Conservation (phyloP, 2,797 vertebrate genomes). For the Schizothorax lantsangensis region DNA sequence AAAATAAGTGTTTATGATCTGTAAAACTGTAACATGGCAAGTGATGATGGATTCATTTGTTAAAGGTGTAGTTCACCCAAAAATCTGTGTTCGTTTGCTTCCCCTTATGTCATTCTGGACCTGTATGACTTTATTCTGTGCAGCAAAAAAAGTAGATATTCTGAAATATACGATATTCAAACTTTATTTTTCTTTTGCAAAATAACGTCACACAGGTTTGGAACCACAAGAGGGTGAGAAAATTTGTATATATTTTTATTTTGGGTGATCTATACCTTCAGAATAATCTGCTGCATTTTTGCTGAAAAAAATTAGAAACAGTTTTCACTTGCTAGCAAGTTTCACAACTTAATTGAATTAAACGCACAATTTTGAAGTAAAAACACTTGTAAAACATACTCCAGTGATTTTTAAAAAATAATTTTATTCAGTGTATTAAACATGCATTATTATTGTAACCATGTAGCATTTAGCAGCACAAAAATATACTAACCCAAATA, state of each 20-base stretch:
- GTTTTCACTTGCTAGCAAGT: no score
- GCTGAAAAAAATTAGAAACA: not conserved
- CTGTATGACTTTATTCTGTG: not conserved
- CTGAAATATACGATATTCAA: not conserved
- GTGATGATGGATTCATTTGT: not conserved
- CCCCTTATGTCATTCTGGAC: not conserved
- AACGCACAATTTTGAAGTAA: not conserved
- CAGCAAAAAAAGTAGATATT: not conserved
- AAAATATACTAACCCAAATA: constrained; percentile 12
- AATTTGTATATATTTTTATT: not conserved
- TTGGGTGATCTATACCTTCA: not conserved
- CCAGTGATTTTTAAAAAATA: not conserved
- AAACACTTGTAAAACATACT: not conserved
- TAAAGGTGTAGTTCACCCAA: not conserved
- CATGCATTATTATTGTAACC: not conserved
- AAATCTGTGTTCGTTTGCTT: not conserved
- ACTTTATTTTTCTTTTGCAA: not conserved
- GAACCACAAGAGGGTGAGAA: not conserved
- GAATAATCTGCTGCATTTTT: not conserved
- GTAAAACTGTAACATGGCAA: not conserved
- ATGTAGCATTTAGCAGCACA: not conserved
- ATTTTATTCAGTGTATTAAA: not conserved
- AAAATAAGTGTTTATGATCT: not conserved
- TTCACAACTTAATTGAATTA: not conserved
- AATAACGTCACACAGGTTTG: not conserved